Evolutionary conservation across 1,140 invertebrate species (phyloP).

Genomic region (Tigriopus japonicus): DNA sequence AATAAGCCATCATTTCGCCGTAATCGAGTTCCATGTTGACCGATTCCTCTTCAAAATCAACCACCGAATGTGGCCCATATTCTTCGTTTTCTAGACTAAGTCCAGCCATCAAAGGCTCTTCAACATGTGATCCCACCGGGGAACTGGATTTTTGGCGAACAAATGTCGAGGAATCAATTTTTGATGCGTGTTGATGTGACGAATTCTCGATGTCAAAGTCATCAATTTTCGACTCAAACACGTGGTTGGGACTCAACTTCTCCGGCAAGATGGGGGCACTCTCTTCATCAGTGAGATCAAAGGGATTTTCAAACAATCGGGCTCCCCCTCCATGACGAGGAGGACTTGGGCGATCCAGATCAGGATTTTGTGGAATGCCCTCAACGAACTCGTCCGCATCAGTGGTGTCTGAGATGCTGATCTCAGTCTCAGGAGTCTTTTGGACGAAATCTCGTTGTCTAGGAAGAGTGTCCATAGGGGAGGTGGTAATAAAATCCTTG

Average conservation of each 20-base stretch:
- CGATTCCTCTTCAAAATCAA: background rate
- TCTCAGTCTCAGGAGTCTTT: background rate
- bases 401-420: background rate
- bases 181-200: background rate
- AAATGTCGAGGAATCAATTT: background rate
- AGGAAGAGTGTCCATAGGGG: no score
- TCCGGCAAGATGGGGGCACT: background rate
- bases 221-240: background rate
- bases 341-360: slow-evolving; percentile 2
- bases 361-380: slow-evolving; percentile 9
- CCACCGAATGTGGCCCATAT: background rate
- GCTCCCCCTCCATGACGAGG: background rate
- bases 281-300: background rate
- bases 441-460: no score
- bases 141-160: background rate
- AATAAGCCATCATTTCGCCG: slow-evolving; percentile 90
- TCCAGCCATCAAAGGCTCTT: background rate
- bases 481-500: no score
- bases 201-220: background rate
- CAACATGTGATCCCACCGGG: background rate
- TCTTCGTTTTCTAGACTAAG: background rate
- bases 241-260: background rate
- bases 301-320: slow-evolving; percentile 3
- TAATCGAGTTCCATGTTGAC: slow-evolving; percentile 61
- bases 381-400: background rate